phyloP scores from a whole-genome alignment of 2,888 invertebrate species.

The Argyresthia albistria region DNA sequence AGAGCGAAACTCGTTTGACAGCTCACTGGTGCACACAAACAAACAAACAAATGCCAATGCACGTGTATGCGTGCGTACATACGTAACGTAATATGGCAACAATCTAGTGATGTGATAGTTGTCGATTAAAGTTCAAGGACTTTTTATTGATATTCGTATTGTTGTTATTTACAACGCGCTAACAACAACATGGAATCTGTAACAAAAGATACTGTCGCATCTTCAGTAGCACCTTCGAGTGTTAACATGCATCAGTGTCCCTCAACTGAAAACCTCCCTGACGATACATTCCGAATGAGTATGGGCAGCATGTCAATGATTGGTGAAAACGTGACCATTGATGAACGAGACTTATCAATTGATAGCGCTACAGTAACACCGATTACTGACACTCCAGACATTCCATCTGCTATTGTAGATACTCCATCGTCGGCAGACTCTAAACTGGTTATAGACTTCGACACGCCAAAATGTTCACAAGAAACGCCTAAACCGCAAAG shows the following conservation, averaged over 20 bases:
- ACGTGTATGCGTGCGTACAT: conserved; percentile 42
- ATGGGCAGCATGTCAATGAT: conserved; percentile 46
- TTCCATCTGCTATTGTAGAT: conserved; percentile 13
- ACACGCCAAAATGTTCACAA: background rate
- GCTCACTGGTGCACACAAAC: conserved; percentile 45
- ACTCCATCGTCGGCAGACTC: conserved; percentile 17
- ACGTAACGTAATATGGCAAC: conserved; percentile 8
- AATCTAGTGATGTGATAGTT: conserved; percentile 59
- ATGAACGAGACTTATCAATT: conserved; percentile 30
- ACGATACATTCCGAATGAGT: conserved; percentile 55
- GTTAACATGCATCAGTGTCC: conserved; percentile 44
- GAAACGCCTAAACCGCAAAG: conserved; percentile 10
- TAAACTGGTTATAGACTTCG: background rate
- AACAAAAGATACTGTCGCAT: conserved; percentile 19
- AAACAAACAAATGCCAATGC: conserved; percentile 14
- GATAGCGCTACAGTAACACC: conserved; percentile 17
- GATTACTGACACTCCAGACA: background rate
- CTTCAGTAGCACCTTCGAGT: conserved; percentile 24
- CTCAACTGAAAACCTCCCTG: conserved; percentile 41
- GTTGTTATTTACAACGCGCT: background rate
- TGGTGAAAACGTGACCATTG: conserved; percentile 57
- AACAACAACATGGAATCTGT: conserved; percentile 22
- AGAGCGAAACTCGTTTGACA: conserved; percentile 61
- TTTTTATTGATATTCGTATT: conserved; percentile 11
- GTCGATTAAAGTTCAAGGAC: conserved; percentile 52